phyloP scores from a whole-genome alignment of 2,113 vertebrate species.

The Peromyscus californicus region DNA sequence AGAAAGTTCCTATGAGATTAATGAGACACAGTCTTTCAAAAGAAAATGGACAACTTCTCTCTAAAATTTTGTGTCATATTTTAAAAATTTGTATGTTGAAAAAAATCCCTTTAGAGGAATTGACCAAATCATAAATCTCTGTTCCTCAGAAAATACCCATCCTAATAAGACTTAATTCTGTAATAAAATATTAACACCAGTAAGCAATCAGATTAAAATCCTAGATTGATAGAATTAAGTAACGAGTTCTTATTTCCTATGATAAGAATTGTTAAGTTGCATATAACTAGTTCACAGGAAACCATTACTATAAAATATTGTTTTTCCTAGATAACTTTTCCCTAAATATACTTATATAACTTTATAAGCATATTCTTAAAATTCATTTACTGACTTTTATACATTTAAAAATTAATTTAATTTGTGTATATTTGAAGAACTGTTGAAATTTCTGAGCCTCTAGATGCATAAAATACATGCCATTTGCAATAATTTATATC shows the following conservation, averaged over 20 bases:
- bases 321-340: not conserved
- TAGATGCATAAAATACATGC: not conserved
- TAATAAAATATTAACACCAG: conserved; percentile 29
- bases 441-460: not conserved
- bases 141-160: conserved; percentile 3
- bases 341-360: not conserved
- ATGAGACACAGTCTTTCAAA: not conserved
- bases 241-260: not conserved
- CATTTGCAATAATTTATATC: conserved; percentile 17
- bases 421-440: conserved; percentile 32
- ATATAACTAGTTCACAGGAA: conserved; percentile 19
- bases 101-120: conserved; percentile 24
- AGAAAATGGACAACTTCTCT: not conserved
- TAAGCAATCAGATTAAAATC: not conserved
- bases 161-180: conserved; percentile 9
- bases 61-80: not conserved
- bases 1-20: not conserved
- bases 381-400: conserved; percentile 38
- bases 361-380: not conserved
- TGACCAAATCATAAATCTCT: conserved; percentile 25
- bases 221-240: conserved; percentile 14
- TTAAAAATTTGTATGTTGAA: not conserved
- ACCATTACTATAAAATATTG: conserved; percentile 30
- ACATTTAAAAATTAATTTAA: conserved; percentile 50
- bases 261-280: conserved; percentile 25